Evolutionary conservation across 2,888 invertebrate genomes (phyloP).

Genomic region (Pandemis heparana): DNA sequence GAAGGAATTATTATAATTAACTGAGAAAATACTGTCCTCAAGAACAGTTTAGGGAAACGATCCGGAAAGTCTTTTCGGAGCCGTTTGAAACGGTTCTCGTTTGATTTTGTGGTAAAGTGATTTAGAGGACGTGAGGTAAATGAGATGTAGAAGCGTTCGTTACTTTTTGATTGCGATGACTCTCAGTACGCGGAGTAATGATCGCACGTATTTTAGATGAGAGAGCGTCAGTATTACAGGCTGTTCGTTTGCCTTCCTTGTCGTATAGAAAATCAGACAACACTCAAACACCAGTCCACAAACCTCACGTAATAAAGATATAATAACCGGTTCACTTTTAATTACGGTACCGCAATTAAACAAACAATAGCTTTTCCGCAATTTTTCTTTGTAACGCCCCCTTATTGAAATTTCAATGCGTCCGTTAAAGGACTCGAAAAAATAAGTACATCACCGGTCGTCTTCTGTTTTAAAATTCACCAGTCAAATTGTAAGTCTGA

Average conservation of each 20-base stretch:
- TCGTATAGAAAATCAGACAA: too few species aligned
- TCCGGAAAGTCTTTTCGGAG: slow-evolving; percentile 20
- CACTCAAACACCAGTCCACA: too few species aligned
- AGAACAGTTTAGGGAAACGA: slow-evolving; percentile 35
- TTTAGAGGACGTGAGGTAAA: neutral
- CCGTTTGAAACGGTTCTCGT: slow-evolving; percentile 9
- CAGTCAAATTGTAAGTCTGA: too few species aligned
- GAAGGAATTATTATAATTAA: slow-evolving; percentile 35
- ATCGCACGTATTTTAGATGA: too few species aligned
- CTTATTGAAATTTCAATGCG: neutral
- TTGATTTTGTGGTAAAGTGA: slow-evolving; percentile 16
- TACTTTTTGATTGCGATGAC: neutral
- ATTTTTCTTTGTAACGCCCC: slow-evolving; percentile 6
- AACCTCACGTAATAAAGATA: slow-evolving; percentile 6
- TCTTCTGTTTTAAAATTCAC: neutral
- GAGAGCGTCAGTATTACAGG: too few species aligned
- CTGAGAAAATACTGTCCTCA: slow-evolving; percentile 38
- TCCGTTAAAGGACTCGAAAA: neutral
- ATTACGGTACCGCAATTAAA: neutral
- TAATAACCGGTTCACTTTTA: slow-evolving; percentile 6
- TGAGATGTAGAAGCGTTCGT: neutral
- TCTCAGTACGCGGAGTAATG: neutral
- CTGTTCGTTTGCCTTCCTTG: too few species aligned
- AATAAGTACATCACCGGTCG: neutral
- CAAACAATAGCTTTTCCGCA: neutral